Evolutionary conservation across 2,888 invertebrate species (phyloP), one percentile per base, ranked within the genome.

Genomic region (Nomada flava): DNA sequence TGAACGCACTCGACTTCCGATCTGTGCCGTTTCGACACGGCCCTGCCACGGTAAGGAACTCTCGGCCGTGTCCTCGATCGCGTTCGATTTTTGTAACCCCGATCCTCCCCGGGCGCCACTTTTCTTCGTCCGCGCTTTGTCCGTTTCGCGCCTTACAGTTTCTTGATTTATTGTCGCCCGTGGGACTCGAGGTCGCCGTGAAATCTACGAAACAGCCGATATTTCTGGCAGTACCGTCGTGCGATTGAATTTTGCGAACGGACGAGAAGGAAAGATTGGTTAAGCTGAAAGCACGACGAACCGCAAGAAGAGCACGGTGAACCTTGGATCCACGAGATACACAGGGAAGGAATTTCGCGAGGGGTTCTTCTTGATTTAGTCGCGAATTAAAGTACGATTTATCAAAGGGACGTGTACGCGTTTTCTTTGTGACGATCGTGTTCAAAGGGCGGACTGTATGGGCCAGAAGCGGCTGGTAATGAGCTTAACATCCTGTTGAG

Each of bases 1-100:
- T 88, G 91, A 91, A 92, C 92, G 92, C 93, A 93, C 93, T 93
- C 92, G 93, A 93, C 92, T 93, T 92, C 92, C 92, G 93, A 92
- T 92, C 91, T 86, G 85, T 88, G 86, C 87, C 89, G 89, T 86
- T 86, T 85, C 90, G 89, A 89, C 89, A 89, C 89, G 90, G 89
- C 88, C 80, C 73, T 20, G 84, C 85, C 85, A 76, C 83, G 86
- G 80, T 83, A 87, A 84, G 76, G 80, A 85, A 82, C 86, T 81
- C 85, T 75, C 63, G 76, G 52, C 64, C 73, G 59, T 63, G 64
- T 71, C 79, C 86, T 77, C 71, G 79, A 71, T 78, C 84, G 62
- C 71, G 29, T 68, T 77, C 74, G 71, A 78, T 65, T 83, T 84
- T 83, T 83, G 77, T 75, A 65, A 42, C 68, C 68, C 82, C 79